phyloP scores from a whole-genome alignment of 2,888 invertebrate species.

The Troglohyphantes excavatus region DNA sequence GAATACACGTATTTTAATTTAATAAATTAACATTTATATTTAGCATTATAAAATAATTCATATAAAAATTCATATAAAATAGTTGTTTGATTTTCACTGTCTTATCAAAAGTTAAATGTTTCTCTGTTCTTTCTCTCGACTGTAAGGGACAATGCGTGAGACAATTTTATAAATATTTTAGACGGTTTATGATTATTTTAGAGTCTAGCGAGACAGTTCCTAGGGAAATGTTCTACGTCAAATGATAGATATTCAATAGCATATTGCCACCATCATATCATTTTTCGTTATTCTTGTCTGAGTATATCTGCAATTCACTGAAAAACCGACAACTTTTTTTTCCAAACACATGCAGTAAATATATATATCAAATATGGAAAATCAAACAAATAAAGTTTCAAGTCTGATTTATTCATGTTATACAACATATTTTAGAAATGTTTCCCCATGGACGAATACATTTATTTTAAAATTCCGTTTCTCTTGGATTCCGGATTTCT shows the following conservation, averaged over 20 bases:
- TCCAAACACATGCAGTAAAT: not conserved
- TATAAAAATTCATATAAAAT: no score
- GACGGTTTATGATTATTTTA: not conserved
- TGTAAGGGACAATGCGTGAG: not conserved
- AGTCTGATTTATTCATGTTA: not conserved
- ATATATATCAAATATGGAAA: not conserved
- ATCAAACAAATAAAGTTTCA: not conserved
- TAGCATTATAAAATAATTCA: no score
- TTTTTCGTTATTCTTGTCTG: not conserved
- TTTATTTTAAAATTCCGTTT: not conserved
- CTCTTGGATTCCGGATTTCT: not conserved
- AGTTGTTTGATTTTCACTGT: no score
- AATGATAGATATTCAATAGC: not conserved
- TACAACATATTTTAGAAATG: not conserved
- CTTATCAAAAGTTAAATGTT: no score
- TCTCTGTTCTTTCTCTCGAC: no score
- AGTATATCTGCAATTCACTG: not conserved
- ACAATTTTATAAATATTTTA: not conserved
- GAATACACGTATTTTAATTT: no score
- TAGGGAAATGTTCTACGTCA: not conserved
- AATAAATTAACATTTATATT: no score
- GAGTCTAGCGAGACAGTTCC: not conserved
- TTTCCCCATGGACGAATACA: not conserved
- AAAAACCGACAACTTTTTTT: no score
- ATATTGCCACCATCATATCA: not conserved